phyloP scores from a whole-genome alignment of 2,113 vertebrate species.

The Neopipo cinnamomea region DNA sequence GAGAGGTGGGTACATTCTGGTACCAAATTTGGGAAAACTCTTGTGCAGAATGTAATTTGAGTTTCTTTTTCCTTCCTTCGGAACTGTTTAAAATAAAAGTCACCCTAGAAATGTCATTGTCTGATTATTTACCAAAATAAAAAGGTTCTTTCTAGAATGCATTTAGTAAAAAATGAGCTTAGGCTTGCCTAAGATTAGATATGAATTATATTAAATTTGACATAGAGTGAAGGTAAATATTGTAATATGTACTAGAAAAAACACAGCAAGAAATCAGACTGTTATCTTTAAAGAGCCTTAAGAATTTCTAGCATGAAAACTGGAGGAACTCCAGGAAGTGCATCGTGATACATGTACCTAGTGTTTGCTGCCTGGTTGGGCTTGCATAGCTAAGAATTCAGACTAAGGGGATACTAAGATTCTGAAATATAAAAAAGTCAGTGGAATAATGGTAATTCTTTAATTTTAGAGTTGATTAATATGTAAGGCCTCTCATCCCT shows the following conservation, averaged over 20 bases:
- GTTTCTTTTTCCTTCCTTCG: background rate
- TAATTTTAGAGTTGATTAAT: background rate
- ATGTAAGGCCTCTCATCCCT: background rate
- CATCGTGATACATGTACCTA: background rate
- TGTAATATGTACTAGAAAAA: background rate
- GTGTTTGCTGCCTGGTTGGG: background rate
- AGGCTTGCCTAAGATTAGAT: background rate
- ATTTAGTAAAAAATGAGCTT: background rate
- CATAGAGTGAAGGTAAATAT: background rate
- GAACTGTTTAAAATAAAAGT: background rate
- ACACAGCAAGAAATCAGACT: background rate
- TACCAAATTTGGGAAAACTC: background rate
- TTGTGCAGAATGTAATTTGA: background rate
- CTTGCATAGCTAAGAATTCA: background rate
- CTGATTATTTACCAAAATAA: background rate
- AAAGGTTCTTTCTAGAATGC: background rate
- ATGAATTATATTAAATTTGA: background rate
- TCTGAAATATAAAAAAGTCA: background rate
- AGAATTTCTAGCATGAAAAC: background rate
- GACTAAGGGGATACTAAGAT: background rate
- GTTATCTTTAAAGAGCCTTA: background rate
- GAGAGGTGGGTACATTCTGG: background rate
- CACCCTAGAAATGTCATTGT: background rate
- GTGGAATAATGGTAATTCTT: background rate
- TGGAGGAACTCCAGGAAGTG: background rate